These are phyloP conservation scores for Smittia sp. DNA, from an alignment of 2,888 invertebrate genomes.

Conservation along the genomic window DNA sequence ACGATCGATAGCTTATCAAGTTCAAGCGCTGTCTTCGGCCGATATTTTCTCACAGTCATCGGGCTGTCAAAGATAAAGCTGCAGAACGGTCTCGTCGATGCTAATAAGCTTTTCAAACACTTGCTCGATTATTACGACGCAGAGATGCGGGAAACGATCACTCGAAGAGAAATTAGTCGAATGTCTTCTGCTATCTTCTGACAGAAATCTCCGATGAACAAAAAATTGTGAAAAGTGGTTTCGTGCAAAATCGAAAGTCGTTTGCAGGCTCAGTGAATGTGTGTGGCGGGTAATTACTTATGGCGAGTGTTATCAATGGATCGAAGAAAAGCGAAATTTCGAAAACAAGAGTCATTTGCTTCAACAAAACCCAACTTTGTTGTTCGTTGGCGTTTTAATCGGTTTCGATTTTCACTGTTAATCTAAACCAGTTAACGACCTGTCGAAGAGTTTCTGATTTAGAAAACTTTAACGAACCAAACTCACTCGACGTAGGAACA, in stretches of 20 bases:
- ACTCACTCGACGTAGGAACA: too few relatives aligned
- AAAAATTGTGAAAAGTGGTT: not conserved
- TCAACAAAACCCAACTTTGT: too few relatives aligned
- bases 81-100: not conserved
- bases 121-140: not conserved
- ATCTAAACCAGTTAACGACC: too few relatives aligned
- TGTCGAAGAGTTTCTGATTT: too few relatives aligned
- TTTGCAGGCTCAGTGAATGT: not conserved
- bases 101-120: not conserved
- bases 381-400: too few relatives aligned
- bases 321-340: constrained; percentile 1
- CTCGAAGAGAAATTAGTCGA: not conserved
- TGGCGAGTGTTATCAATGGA: not conserved
- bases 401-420: too few relatives aligned
- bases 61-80: not conserved
- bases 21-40: not conserved
- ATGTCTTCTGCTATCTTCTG: not conserved
- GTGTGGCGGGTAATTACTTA: not conserved
- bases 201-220: not conserved
- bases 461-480: too few relatives aligned
- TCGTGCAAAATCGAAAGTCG: constrained; percentile 21
- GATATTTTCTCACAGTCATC: constrained; percentile 5
- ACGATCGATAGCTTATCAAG: constrained; percentile 7
- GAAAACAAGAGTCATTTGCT: not conserved
- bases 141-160: not conserved